Evolutionary conservation across 1,140 invertebrate genomes (phyloP), one percentile per base, ranked within the genome.

Genomic region (Pomacea maculata): DNA sequence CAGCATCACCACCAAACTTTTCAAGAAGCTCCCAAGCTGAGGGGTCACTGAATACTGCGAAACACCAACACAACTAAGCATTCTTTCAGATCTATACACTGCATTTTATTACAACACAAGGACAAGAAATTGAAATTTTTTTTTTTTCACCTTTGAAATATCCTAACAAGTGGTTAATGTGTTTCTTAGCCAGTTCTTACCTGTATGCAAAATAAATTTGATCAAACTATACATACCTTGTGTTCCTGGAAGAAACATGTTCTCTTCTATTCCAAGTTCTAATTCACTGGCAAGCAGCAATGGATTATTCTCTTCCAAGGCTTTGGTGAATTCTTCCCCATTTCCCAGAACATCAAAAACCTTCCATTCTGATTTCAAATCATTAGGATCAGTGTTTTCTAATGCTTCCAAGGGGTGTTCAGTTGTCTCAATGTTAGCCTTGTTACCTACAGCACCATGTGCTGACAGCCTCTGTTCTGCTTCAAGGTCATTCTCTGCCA

Each of bases 21-120:
- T 91, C 87, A 25, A 92, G 84, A 82, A 91, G 90, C 29, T 92
- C 91, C 87, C 90, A 91, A 12, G 88, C 86, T 67, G 87, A 75
- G 15, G 91, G 87, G 83, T 92, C 91, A 79, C 89, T 89, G 83
- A 92, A 91, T 14, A 90, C 91, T 91, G 83, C 52, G 89, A 87
- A 77, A 73, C 75, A 79, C 10, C 21, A 34, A n/a, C n/a, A 17
- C 17, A 70, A 17, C 21, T 70, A 70, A 70, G 6, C 21, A 25
- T 25, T n/a, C 11, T 14, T 11, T 12, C 12, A 70, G 29, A 70
- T 70, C n/a, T 25, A 70, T 61, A 61, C 57, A 61, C 57, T 14
- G 15, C 4, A 61, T 61, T 61, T 14, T 67, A 67, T 19, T 67
- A 25, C 19, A 67, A 67, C 25, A 67, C 0, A 67, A 67, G 19